phyloP scores from a whole-genome alignment of 2,888 invertebrate genomes.

The Panopea generosa region DNA sequence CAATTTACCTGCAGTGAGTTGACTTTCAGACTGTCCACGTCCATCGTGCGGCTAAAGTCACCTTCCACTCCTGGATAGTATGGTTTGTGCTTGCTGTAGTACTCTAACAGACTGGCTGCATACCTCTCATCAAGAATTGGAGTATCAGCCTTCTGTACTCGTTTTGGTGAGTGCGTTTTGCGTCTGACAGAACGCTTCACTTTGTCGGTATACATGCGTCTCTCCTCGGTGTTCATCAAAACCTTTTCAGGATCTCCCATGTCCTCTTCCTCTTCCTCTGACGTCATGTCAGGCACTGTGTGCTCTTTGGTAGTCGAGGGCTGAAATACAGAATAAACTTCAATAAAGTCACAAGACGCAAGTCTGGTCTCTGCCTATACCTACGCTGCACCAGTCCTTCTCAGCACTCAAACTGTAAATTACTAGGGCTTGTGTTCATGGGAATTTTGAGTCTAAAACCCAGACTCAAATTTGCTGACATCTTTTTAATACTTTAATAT shows the following conservation, averaged over 20 bases:
- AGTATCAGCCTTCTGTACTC: constrained; percentile 51
- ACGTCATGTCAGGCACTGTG: constrained; percentile 35
- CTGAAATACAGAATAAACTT: constrained; percentile 10
- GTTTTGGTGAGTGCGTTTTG: constrained; percentile 58
- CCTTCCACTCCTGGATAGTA: constrained; percentile 56
- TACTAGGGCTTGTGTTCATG: too few species aligned
- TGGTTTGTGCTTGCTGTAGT: constrained; percentile 65
- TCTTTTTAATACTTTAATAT: too few species aligned
- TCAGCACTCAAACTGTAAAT: too few species aligned
- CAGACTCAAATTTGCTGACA: too few species aligned
- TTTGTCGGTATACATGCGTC: constrained; percentile 50
- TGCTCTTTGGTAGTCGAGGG: constrained; percentile 38
- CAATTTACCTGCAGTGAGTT: too few species aligned
- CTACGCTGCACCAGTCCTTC: too few species aligned
- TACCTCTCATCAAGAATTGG: constrained; percentile 60
- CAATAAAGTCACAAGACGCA: background rate
- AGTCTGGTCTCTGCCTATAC: too few species aligned
- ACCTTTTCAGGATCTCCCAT: constrained; percentile 19
- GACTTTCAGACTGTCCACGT: constrained; percentile 49
- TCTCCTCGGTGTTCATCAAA: constrained; percentile 42
- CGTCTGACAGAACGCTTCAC: constrained; percentile 55
- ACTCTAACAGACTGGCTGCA: constrained; percentile 60
- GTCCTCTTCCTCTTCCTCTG: constrained; percentile 56
- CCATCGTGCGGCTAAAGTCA: constrained; percentile 45
- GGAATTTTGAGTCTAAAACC: too few species aligned